Percentiles rank a stretch among this genome's conserved stretches.
phyloP scores from a whole-genome alignment of 2,888 invertebrate species.

The Chrysotoxum bicinctum region DNA sequence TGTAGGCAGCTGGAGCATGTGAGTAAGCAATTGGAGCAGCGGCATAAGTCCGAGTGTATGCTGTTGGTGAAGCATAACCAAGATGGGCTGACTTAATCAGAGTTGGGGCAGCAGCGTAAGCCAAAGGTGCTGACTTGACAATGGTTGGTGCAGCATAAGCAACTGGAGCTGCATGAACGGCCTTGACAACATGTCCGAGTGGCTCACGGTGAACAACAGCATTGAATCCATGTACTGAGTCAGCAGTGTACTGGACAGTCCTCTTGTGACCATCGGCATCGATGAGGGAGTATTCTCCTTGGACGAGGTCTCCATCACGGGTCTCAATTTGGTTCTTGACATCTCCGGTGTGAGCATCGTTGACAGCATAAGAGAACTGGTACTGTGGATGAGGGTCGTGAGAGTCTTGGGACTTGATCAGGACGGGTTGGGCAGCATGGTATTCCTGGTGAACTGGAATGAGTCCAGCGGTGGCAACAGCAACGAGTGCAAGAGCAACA shows the following conservation, averaged over 20 bases:
- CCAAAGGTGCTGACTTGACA: constrained; percentile 32
- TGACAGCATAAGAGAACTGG: constrained; percentile 78
- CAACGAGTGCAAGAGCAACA: constrained; percentile 75
- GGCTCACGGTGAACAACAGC: constrained; percentile 74
- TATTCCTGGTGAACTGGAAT: constrained; percentile 45
- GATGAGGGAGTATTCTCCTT: constrained; percentile 79
- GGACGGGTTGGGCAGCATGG: constrained; percentile 74
- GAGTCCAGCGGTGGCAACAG: constrained; percentile 75
- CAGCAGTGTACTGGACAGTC: constrained; percentile 75
- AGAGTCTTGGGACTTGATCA: constrained; percentile 77
- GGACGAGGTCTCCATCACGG: constrained; percentile 79
- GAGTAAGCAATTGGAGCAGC: constrained; percentile 38
- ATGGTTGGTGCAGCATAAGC: constrained; percentile 42
- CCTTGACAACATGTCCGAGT: constrained; percentile 15
- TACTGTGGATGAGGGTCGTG: constrained; percentile 80
- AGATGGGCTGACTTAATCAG: neutral
- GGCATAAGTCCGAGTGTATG: neutral
- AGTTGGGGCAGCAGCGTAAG: constrained; percentile 36
- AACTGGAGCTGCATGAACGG: constrained; percentile 22
- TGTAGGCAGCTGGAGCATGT: constrained; percentile 41
- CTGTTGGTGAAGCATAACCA: constrained; percentile 11
- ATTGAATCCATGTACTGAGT: constrained; percentile 75
- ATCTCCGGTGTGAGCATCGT: constrained; percentile 79
- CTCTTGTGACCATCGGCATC: constrained; percentile 79
- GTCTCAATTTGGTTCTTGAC: constrained; percentile 79